Evolutionary conservation across 2,113 vertebrate species (phyloP), one percentile per base, ranked within the genome.

Genomic region (Phycodurus eques): DNA sequence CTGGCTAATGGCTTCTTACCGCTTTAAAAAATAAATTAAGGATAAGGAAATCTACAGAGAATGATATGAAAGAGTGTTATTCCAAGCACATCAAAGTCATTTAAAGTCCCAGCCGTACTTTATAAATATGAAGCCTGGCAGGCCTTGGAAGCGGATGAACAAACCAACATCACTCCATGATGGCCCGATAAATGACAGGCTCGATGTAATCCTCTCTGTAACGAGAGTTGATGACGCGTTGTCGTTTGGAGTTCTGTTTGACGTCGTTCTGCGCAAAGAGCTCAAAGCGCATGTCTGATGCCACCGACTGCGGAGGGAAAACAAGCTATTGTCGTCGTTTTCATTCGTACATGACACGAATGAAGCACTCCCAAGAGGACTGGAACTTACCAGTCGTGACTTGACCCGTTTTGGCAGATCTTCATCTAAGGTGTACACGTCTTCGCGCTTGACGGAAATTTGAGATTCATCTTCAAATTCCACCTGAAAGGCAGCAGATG

Each of bases 391-490:
- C 95, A 99, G 87, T 57, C 97, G 92, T 35, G 96, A 95, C 79
- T 96, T 98, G 83, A 99, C 96, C 90, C 96, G 93, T 86, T 99
- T 99, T 68, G 97, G 97, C 80, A 99, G 94, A 85, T 98, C 93
- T 82, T 99, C 97, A 2, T 98, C 93, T 12, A 97, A 91, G 53
- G 94, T 94, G 85, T 96, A 99, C n/a, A 99, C 94, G 13, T 98
- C 97, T 72, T 99, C 97, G 77, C 96, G 92, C 84, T 99, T 99
- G 53, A 93, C 95, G 67, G 94, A 91, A 73, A 96, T 88, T 80
- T 98, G 96, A 5, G 97, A 98, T 39, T 93, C 96, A 72, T 99
- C 97, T 88, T 99, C 97, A 93, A 99, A 99, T 84, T 98, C 97
- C 86, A 98, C 95, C 97, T 99, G 81, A 44, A 60, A 0, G 15